These are phyloP conservation scores for Zoroaster sp. DNA, from an alignment of 53 echinoderm and acorn worm species.

Conservation along the genomic window DNA sequence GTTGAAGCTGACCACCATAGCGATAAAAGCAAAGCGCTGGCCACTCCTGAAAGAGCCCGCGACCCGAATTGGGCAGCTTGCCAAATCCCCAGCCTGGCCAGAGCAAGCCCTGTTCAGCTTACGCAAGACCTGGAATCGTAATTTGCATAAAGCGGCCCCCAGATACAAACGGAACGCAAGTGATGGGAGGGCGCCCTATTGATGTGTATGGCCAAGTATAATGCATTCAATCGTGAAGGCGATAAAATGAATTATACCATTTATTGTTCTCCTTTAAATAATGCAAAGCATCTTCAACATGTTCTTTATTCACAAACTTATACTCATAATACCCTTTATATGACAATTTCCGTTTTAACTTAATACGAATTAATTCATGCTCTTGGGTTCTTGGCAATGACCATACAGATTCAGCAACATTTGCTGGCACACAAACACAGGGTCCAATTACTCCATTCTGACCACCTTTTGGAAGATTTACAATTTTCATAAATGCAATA, in stretches of 20 bases:
- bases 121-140: too few species aligned
- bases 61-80: too few species aligned
- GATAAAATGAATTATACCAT: slow-evolving; percentile 48
- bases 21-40: too few species aligned
- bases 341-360: slow-evolving; percentile 66
- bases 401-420: not conserved
- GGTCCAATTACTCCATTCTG: not conserved
- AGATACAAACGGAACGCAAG: too few species aligned
- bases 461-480: not conserved
- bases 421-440: not conserved
- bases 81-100: too few species aligned
- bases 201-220: too few species aligned
- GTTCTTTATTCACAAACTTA: slow-evolving; percentile 60
- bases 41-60: too few species aligned
- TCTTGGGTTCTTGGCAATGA: slow-evolving; percentile 11
- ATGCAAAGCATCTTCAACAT: slow-evolving; percentile 52
- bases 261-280: slow-evolving; percentile 58
- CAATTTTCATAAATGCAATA: slow-evolving; percentile 26
- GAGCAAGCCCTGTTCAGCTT: too few species aligned
- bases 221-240: too few species aligned
- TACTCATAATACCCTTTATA: slow-evolving; percentile 73
- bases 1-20: too few species aligned
- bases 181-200: too few species aligned
- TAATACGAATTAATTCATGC: slow-evolving; percentile 64
- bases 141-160: too few species aligned